Evolutionary conservation across 2,113 vertebrate genomes (phyloP), one percentile per base, ranked within the genome.

Genomic region (Ageneiosus marmoratus): DNA sequence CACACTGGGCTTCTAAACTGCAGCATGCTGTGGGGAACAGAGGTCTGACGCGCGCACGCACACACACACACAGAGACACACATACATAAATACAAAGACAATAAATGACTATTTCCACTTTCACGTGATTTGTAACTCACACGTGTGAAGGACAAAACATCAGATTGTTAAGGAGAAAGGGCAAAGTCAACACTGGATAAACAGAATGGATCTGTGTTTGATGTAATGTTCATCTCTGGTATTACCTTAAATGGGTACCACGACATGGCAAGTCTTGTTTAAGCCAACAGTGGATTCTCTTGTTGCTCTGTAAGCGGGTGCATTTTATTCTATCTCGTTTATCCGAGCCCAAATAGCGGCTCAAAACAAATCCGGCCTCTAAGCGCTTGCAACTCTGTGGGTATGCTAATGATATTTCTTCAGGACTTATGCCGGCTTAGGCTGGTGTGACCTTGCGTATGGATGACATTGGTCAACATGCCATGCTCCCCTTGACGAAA

Each of bases 381-480:
- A 56, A 87, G 86, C 77, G 70, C 81, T 37, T 13, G 29, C 53
- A 73, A 37, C 77, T 85, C 82, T 83, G 76, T 24, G 74, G 60
- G 75, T 87, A 89, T 89, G 86, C 83, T 87, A 90, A 90, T 87
- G 60, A 82, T 88, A 86, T 90, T 89, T 89, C 87, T 81, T 82
- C 86, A 86, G 85, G 88, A 87, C 77, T 87, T 88, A 86, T 63
- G 29, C 69, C 2, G 74, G 88, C 85, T 87, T 86, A 83, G 70
- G 65, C 70, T 81, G 81, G 79, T 79, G 82, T 90, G 88, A 89
- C 83, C 86, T 86, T 70, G 80, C 83, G 86, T 88, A 87, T 84
- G 81, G 78, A 88, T 84, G 86, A 89, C 88, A 87, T 80, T 82
- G 88, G 88, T 86, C 88, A 87, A 84, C 89, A 84, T 73, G 81